phyloP scores from a whole-genome alignment of 2,797 vertebrate genomes.

The Anolis apletophallus region DNA sequence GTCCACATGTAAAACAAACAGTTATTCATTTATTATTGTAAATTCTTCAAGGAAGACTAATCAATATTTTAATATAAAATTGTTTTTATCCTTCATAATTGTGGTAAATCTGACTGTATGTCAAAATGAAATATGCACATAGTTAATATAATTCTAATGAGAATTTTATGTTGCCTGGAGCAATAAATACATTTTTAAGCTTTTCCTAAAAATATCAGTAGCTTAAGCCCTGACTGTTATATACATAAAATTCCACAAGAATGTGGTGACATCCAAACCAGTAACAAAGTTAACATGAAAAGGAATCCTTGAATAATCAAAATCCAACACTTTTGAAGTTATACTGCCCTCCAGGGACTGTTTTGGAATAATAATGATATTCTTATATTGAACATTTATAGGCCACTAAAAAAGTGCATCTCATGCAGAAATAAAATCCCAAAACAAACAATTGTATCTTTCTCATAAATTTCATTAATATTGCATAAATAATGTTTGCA shows the following conservation, averaged over 20 bases:
- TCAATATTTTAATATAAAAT: background rate
- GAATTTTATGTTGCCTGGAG: background rate
- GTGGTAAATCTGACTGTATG: background rate
- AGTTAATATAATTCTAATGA: background rate
- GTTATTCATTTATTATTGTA: background rate
- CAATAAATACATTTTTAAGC: background rate
- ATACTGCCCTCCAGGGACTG: conserved; percentile 28
- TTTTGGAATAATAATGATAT: background rate
- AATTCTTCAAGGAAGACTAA: background rate
- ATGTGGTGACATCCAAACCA: background rate
- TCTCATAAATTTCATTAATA: background rate
- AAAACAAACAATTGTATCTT: background rate
- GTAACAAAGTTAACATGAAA: background rate
- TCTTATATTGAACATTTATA: background rate
- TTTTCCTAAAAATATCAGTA: background rate
- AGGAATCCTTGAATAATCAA: background rate
- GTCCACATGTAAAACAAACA: background rate
- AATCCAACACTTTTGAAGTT: conserved; percentile 16
- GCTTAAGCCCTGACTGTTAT: background rate
- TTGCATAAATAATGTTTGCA: background rate
- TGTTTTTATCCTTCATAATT: background rate
- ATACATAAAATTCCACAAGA: background rate
- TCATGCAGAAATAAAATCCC: background rate
- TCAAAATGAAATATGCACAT: background rate
- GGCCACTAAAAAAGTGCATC: background rate